Conservation (phyloP, 2,113 vertebrate species). For the Leptodactylus fuscus region DNA sequence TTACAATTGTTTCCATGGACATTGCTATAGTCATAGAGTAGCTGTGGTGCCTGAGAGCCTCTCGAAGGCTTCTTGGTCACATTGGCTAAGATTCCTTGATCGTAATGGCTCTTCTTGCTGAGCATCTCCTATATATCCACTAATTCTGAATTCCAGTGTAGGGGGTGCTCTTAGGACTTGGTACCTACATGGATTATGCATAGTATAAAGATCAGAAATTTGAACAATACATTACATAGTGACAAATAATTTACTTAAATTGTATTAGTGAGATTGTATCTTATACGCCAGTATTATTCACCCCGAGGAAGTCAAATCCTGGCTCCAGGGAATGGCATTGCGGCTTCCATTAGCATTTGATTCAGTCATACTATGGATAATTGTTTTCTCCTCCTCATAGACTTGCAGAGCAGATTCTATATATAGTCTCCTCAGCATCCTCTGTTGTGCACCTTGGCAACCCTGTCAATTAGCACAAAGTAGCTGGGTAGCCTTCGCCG, state of each 20-base stretch:
- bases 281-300: constrained; percentile 24
- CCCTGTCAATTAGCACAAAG: constrained; percentile 59
- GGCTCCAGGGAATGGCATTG: constrained; percentile 1
- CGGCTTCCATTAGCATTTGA: constrained; percentile 19
- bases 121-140: no score
- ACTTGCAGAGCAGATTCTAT: constrained; percentile 56
- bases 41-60: neutral
- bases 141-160: no score
- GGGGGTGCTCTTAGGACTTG: no score
- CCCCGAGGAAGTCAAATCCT: neutral
- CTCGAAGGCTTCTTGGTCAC: neutral
- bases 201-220: neutral
- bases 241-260: neutral
- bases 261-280: neutral
- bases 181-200: no score
- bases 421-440: constrained; percentile 61
- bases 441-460: constrained; percentile 61
- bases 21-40: neutral
- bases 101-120: no score
- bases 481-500: constrained; percentile 46
- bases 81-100: no score
- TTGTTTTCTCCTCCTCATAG: constrained; percentile 49
- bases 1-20: no score
- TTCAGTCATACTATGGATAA: constrained; percentile 52
- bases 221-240: neutral